These are phyloP conservation scores for Rhimphoctona megacephalus DNA, from an alignment of 2,888 invertebrate species.

Conservation along the genomic window DNA sequence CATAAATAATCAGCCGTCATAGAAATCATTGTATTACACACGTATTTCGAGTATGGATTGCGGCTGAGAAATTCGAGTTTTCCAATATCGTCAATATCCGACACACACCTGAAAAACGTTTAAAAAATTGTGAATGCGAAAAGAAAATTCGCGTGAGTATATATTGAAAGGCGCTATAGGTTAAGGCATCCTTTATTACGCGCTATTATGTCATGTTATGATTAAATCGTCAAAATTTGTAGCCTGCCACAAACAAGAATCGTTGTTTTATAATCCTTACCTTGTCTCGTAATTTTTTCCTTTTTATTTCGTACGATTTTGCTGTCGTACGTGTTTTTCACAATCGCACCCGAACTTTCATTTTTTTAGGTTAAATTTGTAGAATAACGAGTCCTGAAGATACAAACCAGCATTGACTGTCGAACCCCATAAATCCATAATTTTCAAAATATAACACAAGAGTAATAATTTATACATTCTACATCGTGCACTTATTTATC, in stretches of 20 bases:
- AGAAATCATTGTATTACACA: not conserved
- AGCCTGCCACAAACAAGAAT: not conserved
- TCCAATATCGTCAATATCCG: not conserved
- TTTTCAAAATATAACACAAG: not conserved
- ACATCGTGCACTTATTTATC: not conserved
- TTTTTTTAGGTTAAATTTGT: constrained; percentile 48
- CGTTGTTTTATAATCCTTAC: not conserved
- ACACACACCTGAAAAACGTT: not conserved
- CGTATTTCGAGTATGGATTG: constrained; percentile 62
- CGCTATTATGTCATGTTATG: constrained; percentile 19
- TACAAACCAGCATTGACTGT: constrained; percentile 3
- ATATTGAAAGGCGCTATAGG: constrained; percentile 26
- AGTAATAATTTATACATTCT: not conserved
- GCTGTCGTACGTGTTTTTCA: not conserved
- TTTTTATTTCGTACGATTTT: not conserved
- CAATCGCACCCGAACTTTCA: not conserved
- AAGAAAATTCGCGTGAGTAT: constrained; percentile 43
- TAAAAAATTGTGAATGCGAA: not conserved
- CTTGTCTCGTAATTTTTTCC: not conserved
- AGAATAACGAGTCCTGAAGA: not conserved
- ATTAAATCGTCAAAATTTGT: constrained; percentile 9
- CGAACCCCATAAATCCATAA: not conserved
- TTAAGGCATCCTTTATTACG: constrained; percentile 10
- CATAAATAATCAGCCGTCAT: constrained; percentile 46
- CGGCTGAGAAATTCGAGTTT: constrained; percentile 50